Evolutionary conservation across 2,888 invertebrate genomes (phyloP).

Genomic region (Siphonodentalium dalli): DNA sequence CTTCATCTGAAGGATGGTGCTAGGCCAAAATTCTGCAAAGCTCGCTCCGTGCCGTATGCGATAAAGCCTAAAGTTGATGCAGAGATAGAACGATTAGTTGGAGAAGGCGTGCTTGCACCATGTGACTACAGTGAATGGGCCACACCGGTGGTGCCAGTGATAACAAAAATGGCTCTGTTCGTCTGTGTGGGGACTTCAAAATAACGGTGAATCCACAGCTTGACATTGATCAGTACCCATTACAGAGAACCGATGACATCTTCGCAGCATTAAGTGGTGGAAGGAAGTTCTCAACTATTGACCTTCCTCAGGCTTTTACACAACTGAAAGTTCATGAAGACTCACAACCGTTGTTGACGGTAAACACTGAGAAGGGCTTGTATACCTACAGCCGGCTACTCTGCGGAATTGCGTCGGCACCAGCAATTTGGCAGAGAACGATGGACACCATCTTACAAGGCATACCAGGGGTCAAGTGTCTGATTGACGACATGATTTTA

Average conservation of each 20-base stretch:
- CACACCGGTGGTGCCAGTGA: constrained; percentile 9
- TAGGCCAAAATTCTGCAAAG: constrained; percentile 30
- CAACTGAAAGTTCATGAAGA: background rate
- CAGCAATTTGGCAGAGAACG: too few species aligned
- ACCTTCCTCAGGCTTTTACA: too few species aligned
- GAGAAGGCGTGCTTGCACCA: constrained; percentile 1
- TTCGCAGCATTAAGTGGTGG: too few species aligned
- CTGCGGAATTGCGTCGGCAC: too few species aligned
- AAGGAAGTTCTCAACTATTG: too few species aligned
- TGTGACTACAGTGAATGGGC: constrained; percentile 16
- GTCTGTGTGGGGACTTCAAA: too few species aligned
- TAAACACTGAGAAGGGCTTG: too few species aligned
- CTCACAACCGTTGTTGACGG: constrained; percentile 3
- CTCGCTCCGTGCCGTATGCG: constrained; percentile 30
- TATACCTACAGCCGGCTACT: too few species aligned
- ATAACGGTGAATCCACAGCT: constrained; percentile 6
- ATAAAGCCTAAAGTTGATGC: background rate
- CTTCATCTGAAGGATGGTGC: constrained; percentile 17
- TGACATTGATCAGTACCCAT: constrained; percentile 12
- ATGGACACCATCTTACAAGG: too few species aligned
- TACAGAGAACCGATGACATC: too few species aligned
- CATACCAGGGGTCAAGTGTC: too few species aligned
- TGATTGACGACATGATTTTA: background rate
- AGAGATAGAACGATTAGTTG: constrained; percentile 5
- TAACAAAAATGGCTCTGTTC: too few species aligned